Conservation (phyloP, 1,140 invertebrate species). For the Cydia strobilella region DNA sequence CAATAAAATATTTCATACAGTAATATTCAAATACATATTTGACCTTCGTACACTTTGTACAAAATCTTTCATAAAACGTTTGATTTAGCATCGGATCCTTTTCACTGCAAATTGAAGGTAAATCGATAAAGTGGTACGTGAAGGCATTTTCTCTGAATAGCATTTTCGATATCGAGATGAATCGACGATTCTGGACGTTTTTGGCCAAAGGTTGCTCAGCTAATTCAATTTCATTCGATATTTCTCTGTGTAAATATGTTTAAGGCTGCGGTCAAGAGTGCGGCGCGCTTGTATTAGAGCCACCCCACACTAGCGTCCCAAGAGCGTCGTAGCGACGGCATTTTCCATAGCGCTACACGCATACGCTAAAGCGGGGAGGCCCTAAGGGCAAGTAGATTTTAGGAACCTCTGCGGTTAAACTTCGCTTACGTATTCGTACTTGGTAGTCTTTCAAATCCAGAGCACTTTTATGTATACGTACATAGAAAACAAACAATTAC, state of each 20-base stretch:
- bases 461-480: too few relatives aligned
- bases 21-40: not conserved
- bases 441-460: too few relatives aligned
- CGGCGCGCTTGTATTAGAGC: not conserved
- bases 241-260: slow-evolving; percentile 1
- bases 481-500: too few relatives aligned
- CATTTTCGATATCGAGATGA: slow-evolving; percentile 17
- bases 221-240: slow-evolving; percentile 19
- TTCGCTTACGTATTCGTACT: too few relatives aligned
- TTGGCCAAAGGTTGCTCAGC: not conserved
- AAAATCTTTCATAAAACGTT: not conserved
- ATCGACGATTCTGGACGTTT: slow-evolving; percentile 3
- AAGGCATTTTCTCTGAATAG: not conserved
- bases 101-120: not conserved
- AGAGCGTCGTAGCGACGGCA: too few relatives aligned
- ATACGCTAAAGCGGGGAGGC: too few relatives aligned
- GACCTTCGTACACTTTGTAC: not conserved
- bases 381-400: too few relatives aligned
- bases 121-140: not conserved
- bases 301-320: too few relatives aligned
- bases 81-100: not conserved
- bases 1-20: not conserved
- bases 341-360: too few relatives aligned
- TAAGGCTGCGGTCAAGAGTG: not conserved
- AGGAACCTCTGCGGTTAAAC: too few relatives aligned